Percentiles rank a stretch among this genome's conserved stretches.
Evolutionary conservation across 2,113 vertebrate genomes (phyloP).

Genomic region (Lipotes vexillifer): DNA sequence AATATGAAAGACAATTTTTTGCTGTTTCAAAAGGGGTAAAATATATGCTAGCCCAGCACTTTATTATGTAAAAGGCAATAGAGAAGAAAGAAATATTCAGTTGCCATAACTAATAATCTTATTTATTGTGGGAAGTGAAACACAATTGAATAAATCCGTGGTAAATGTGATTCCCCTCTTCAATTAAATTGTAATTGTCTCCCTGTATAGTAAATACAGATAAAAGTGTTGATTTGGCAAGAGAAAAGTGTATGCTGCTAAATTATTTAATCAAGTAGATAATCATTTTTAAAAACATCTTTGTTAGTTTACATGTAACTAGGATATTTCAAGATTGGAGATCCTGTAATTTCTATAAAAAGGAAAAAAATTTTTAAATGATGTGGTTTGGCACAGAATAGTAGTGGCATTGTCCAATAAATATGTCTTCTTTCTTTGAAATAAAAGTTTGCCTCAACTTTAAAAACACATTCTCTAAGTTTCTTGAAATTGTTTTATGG

Average conservation of each 20-base stretch:
- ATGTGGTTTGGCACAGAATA: slow-evolving; percentile 71
- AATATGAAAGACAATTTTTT: slow-evolving; percentile 31
- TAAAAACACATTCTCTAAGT: slow-evolving; percentile 65
- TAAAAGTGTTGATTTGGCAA: slow-evolving; percentile 74
- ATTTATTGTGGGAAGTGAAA: slow-evolving; percentile 59
- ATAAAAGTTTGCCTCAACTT: slow-evolving; percentile 75
- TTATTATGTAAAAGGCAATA: slow-evolving; percentile 50
- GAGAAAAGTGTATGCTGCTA: slow-evolving; percentile 75
- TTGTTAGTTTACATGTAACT: slow-evolving; percentile 64
- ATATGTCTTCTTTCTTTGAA: slow-evolving; percentile 74
- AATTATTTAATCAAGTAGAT: slow-evolving; percentile 78
- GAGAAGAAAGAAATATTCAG: slow-evolving; percentile 58
- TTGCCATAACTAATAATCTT: slow-evolving; percentile 68
- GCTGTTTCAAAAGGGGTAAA: slow-evolving; percentile 43
- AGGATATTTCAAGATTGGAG: slow-evolving; percentile 71
- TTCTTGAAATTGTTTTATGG: slow-evolving; percentile 66
- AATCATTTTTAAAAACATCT: slow-evolving; percentile 74
- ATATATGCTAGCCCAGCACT: slow-evolving; percentile 40
- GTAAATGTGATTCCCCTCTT: slow-evolving; percentile 72
- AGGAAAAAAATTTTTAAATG: slow-evolving; percentile 72
- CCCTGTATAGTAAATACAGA: slow-evolving; percentile 68
- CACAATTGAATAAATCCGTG: slow-evolving; percentile 55
- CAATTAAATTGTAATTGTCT: slow-evolving; percentile 70
- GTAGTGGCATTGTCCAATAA: slow-evolving; percentile 69
- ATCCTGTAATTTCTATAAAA: slow-evolving; percentile 64